Evolutionary conservation across 1,140 invertebrate genomes (phyloP), one percentile per base, ranked within the genome.

Genomic region (Batillaria attramentaria): DNA sequence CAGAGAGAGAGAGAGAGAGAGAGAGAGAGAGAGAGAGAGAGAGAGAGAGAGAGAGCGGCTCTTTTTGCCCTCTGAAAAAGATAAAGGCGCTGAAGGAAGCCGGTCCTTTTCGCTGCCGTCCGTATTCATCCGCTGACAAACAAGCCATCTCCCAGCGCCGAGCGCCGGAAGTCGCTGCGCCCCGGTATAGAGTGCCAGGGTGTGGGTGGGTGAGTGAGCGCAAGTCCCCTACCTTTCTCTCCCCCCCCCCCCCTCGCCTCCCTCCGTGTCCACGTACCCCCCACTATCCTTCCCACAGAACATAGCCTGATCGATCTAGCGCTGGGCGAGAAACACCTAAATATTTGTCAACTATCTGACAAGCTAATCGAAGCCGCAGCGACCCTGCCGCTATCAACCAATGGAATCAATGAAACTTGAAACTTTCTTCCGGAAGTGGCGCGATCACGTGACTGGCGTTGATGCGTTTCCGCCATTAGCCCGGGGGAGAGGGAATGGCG

Each of bases 291-390:
- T 66, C 75, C 35, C 28, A 42, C 33, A n/a, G 24, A 37, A 31
- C 28, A 69, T 28, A 46, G 28, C n/a, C 28, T 50, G 78, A 74
- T 79, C 72, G 70, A 75, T 74, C 60, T 41, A 39, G 43, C 41
- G n/a, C 37, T 72, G 66, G 70, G 78, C 72, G 60, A 66, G 72
- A 62, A 79, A 79, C 78, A 73, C 72, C 78, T 73, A 79, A 79
- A 79, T 79, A 79, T 79, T 79, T 79, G 78, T 79, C 78, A 79
- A 68, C 78, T 54, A 28, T 62, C 41, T 75, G 78, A 79, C 78
- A 79, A 54, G 62, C 70, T 79, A 79, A 79, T 79, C 78, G 78
- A 50, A 62, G 78, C 70, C 42, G 39, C 70, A 50, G 70, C 70
- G 72, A 79, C 72, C 78, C 46, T 37, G 33, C 42, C 73, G 57